Base-by-base conservation (phyloP, 2,797 vertebrate species). In the Siniperca obscura region DNA sequence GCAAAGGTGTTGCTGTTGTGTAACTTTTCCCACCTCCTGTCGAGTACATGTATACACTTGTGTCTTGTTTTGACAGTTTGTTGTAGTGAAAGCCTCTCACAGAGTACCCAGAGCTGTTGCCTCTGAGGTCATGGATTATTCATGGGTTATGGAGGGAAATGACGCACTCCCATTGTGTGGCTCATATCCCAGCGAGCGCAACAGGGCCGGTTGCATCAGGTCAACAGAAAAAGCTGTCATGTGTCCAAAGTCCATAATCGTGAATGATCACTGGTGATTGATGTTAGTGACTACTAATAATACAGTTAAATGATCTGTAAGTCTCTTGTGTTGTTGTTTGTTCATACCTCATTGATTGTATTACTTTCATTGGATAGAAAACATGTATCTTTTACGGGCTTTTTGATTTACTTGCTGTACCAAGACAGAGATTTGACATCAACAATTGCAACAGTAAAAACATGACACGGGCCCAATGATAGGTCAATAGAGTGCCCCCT, bases 111-210 rank as follows among this genome's bases (percentile, higher is more conserved):
- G 86, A 70, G 78, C 84, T 80, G 67, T 74, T 72, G 88, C 81
- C 80, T 84, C 85, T 46, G 36, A 82, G 87, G 76, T 89, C 86
- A 92, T 94, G 92, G 85, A 91, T 94, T 92, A 93, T 94, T 94
- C 90, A 94, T 92, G 80, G 76, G 38, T 67, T 71, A 60, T 60
- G 56, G 76, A 77, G 72, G 34, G 42, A 77, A 48, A 62, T 86
- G 82, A 84, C 76, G 76, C 62, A 71, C 79, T 83, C 74, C 66
- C 83, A 36, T 74, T 73, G 87, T 87, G 83, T 77, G 66, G 68
- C 72, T 86, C 75, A 44, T 66, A 69, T 83, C 50, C 55, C 81
- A 34, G 83, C 2, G 5, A 79, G 82, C 5, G 36, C 85, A 86
- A 90, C 86, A 71, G 79, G 42, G 61, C 59, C 13, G 16, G 42